Percentiles rank a stretch among this genome's conserved stretches.
phyloP scores from a whole-genome alignment of 1,140 invertebrate species.

The Chironomus striatipennis region DNA sequence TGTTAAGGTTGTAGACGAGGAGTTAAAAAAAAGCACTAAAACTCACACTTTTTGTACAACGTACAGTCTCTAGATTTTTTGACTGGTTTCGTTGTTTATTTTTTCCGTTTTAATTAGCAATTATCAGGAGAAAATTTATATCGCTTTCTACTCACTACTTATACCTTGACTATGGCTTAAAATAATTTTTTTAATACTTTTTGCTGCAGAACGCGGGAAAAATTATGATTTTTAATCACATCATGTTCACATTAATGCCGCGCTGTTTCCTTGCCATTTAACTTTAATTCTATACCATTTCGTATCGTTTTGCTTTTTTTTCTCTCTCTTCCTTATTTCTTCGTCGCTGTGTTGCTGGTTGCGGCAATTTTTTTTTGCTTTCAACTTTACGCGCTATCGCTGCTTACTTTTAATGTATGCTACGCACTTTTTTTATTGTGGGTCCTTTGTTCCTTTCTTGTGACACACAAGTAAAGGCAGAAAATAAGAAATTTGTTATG shows the following conservation, averaged over 20 bases:
- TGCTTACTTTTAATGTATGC: not conserved
- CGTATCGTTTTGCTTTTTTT: not conserved
- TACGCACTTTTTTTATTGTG: not conserved
- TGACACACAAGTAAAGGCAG: not conserved
- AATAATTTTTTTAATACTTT: not conserved
- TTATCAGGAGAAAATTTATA: conserved; percentile 9
- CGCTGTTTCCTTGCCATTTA: conserved; percentile 11
- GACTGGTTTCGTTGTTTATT: conserved; percentile 17
- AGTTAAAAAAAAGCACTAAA: not conserved
- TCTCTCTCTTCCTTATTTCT: not conserved
- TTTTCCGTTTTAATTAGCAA: conserved; percentile 24
- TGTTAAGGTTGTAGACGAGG: not conserved
- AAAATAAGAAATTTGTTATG: conserved; percentile 20
- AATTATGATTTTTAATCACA: conserved; percentile 23
- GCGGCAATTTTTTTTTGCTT: too few relatives aligned
- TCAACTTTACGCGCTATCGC: not conserved
- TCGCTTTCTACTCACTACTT: not conserved
- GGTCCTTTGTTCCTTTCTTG: not conserved
- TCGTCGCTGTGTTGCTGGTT: too few relatives aligned
- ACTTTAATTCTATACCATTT: conserved; percentile 14
- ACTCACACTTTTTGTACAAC: not conserved
- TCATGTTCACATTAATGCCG: conserved; percentile 18
- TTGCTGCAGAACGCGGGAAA: not conserved
- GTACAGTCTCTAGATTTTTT: not conserved
- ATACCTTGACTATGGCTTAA: not conserved